phyloP scores from a whole-genome alignment of 1,140 invertebrate species.

The Hetaerina americana region DNA sequence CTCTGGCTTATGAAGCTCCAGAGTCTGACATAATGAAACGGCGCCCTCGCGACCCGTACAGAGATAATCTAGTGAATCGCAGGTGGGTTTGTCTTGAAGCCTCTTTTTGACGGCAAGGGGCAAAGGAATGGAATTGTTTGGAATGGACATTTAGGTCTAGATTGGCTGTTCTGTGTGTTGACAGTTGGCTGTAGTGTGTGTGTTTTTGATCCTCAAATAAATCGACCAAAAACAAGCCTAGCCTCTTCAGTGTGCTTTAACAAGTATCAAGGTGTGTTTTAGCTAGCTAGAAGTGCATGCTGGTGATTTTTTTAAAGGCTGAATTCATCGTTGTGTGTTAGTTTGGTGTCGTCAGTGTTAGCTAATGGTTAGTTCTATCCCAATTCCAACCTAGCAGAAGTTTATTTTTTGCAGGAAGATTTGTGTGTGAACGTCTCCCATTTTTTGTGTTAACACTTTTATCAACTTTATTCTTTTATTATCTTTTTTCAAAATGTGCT shows the following conservation, averaged over 20 bases:
- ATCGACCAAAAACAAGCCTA: not conserved
- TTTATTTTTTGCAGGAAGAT: constrained; percentile 4
- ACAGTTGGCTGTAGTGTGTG: not conserved
- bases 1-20: constrained; percentile 89
- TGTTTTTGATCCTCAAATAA: too few species aligned
- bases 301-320: too few species aligned
- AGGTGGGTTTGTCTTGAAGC: constrained; percentile 41
- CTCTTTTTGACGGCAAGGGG: not conserved
- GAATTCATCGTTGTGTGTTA: not conserved
- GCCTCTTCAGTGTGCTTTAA: not conserved
- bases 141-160: not conserved
- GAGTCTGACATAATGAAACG: constrained; percentile 97
- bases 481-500: constrained; percentile 1
- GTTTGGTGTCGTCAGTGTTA: not conserved
- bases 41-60: constrained; percentile 82
- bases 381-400: not conserved
- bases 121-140: not conserved
- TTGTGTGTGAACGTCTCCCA: not conserved
- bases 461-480: not conserved
- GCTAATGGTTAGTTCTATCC: not conserved
- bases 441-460: not conserved
- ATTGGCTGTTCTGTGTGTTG: not conserved
- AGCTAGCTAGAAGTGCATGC: not conserved
- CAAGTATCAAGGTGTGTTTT: not conserved
- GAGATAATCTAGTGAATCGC: constrained; percentile 90